A percentile compares a stretch with the other conserved stretches of the same genome.
phyloP scores from a whole-genome alignment of 23 tunicate species.

The Trididemnum miniatum region DNA sequence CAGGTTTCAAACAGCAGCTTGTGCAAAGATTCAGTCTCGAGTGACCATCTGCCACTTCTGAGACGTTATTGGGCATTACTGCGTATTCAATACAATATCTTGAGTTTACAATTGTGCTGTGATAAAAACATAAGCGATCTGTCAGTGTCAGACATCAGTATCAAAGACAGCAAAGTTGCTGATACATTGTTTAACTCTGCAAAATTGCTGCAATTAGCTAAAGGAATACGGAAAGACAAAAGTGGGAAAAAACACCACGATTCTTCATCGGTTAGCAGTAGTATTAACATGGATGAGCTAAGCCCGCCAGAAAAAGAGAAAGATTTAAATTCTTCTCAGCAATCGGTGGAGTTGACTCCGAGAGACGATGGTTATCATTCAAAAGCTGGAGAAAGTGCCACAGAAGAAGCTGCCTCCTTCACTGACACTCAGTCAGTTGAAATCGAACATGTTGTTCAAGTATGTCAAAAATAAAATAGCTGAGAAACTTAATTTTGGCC shows the following conservation, averaged over 20 bases:
- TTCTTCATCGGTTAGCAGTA: not conserved
- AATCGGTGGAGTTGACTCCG: not conserved
- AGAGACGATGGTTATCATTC: conserved; percentile 30
- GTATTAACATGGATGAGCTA: not conserved
- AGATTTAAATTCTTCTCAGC: not conserved
- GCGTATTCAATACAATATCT: not conserved
- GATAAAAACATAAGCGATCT: not conserved
- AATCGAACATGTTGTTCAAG: not conserved
- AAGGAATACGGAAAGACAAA: not conserved
- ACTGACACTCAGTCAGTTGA: not conserved
- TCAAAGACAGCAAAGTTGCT: not conserved
- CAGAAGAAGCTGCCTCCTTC: not conserved
- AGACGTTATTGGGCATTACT: not conserved
- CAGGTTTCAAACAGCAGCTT: not conserved
- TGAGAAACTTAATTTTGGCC: no score
- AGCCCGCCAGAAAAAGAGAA: not conserved
- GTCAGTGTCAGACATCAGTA: not conserved
- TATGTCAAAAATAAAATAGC: no score
- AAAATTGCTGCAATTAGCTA: not conserved
- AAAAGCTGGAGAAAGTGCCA: conserved; percentile 18
- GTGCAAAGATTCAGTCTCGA: not conserved
- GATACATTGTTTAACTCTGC: not conserved
- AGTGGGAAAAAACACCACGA: not conserved
- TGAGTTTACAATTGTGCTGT: not conserved
- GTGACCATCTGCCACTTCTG: not conserved